Evolutionary conservation across 2,797 vertebrate species (phyloP).

Genomic region (Botia kubotai): DNA sequence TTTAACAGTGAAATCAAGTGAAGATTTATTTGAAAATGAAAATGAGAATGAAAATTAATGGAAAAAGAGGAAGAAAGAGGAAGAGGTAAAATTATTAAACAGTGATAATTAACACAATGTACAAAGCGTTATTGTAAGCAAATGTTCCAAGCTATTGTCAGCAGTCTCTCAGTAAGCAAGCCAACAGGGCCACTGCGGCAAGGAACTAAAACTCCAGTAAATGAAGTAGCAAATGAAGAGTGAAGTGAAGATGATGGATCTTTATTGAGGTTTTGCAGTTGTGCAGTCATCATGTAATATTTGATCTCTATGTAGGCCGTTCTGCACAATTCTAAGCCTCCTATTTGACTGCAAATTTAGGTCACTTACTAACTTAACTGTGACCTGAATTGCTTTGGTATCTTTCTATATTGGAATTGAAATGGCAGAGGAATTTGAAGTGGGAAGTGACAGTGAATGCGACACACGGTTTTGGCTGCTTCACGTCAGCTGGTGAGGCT

Average conservation of each 20-base stretch:
- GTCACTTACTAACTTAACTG: constrained; percentile 63
- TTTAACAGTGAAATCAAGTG: no score
- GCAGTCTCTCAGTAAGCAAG: no score
- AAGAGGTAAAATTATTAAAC: no score
- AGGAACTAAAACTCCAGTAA: no score
- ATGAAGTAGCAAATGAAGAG: no score
- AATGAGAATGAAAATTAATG: neutral
- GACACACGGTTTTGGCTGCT: constrained; percentile 23
- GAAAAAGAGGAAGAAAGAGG: no score
- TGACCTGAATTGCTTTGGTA: constrained; percentile 65
- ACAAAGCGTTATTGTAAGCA: no score
- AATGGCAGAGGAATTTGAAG: constrained; percentile 53
- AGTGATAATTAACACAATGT: no score
- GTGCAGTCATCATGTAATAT: constrained; percentile 17
- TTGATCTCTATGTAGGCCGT: constrained; percentile 59
- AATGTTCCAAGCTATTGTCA: no score
- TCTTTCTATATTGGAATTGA: constrained; percentile 58
- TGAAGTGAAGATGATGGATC: no score
- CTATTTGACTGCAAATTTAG: constrained; percentile 61
- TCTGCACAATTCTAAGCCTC: constrained; percentile 55
- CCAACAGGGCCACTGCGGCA: no score
- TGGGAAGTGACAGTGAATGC: constrained; percentile 39
- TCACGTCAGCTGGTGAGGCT: neutral
- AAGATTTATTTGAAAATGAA: no score
- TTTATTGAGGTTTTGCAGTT: constrained; percentile 38